phyloP scores from a whole-genome alignment of 2,113 vertebrate species.

The Raphicerus campestris region DNA sequence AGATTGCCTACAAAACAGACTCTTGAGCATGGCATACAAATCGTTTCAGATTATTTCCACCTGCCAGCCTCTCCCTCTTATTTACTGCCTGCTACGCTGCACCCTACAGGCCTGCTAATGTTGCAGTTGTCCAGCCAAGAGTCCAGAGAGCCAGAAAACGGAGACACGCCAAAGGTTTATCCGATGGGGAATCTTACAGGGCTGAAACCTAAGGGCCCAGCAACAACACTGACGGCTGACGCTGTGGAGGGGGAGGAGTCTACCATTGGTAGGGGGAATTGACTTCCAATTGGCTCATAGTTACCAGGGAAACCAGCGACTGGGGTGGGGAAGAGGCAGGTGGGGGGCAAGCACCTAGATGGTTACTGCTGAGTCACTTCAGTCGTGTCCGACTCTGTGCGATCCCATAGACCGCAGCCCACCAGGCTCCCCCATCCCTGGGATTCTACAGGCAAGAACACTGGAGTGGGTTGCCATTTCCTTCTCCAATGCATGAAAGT shows the following conservation, averaged over 20 bases:
- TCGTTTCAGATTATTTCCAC: not conserved
- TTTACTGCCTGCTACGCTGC: not conserved
- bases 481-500: too few species aligned
- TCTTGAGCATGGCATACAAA: not conserved
- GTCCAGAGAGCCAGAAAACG: not conserved
- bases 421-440: too few species aligned
- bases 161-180: accelerated
- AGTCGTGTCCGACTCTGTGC: too few species aligned
- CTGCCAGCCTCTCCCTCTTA: not conserved
- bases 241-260: not conserved
- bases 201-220: not conserved
- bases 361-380: not conserved
- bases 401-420: too few species aligned
- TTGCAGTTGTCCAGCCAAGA: too few species aligned
- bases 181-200: not conserved
- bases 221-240: not conserved
- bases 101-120: not conserved
- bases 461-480: too few species aligned
- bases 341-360: accelerated
- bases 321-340: not conserved
- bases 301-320: not conserved
- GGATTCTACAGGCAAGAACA: too few species aligned
- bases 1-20: not conserved
- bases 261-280: too few species aligned
- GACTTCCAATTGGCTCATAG: not conserved